A percentile compares a stretch with the other conserved stretches of the same genome.
Evolutionary conservation across 2,113 vertebrate genomes (phyloP).

Genomic region (Phasianus colchicus): DNA sequence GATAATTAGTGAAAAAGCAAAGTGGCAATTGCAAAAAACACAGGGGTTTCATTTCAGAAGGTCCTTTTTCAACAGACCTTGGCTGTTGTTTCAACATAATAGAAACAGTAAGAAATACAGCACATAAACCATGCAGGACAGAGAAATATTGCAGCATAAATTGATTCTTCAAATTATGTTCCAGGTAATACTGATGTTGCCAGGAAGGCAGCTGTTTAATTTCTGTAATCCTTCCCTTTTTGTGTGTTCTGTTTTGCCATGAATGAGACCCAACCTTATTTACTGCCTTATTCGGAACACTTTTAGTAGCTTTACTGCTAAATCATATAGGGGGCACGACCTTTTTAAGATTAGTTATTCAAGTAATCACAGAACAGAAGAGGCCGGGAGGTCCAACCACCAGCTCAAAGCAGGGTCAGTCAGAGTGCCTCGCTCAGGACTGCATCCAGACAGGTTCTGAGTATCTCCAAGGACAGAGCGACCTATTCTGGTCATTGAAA

Average conservation of each 20-base stretch:
- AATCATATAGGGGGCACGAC: not conserved
- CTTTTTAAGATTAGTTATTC: not conserved
- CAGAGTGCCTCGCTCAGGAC: not conserved
- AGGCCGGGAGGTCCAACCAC: not conserved
- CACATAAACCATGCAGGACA: not conserved
- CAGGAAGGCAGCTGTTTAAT: not conserved
- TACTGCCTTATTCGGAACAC: not conserved
- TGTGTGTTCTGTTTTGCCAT: not conserved
- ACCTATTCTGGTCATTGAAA: not conserved
- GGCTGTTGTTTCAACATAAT: not conserved
- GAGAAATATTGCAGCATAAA: not conserved
- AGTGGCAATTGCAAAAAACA: not conserved
- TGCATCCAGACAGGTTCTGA: not conserved
- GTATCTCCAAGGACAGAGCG: not conserved
- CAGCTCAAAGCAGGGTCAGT: not conserved
- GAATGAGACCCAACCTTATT: not conserved
- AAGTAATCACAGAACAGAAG: not conserved
- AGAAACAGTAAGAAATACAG: not conserved
- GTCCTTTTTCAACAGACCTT: not conserved
- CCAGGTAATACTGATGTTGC: not conserved
- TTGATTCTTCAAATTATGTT: not conserved
- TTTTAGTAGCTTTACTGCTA: not conserved
- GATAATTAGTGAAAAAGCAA: slow-evolving; percentile 48
- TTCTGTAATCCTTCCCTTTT: not conserved
- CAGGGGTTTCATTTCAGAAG: not conserved